phyloP scores from a whole-genome alignment of 2,113 vertebrate species.

The Melanotaenia duboulayi region DNA sequence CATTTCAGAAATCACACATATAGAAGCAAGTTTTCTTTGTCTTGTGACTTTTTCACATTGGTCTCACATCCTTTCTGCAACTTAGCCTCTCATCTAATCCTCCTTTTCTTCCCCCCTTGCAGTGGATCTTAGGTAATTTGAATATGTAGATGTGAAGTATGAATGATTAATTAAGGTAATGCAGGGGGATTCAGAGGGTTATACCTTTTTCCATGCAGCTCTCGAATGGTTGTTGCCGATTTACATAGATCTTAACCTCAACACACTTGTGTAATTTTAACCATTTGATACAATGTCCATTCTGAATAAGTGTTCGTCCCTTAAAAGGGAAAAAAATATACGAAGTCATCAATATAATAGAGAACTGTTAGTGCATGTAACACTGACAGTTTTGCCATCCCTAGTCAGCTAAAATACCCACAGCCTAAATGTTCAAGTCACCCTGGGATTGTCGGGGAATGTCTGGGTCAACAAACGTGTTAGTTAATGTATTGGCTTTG shows the following conservation, averaged over 20 bases:
- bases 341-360: slow-evolving; percentile 25
- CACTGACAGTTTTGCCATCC: slow-evolving; percentile 30
- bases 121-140: slow-evolving; percentile 62
- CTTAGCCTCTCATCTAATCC: slow-evolving; percentile 11
- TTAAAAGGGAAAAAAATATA: not conserved
- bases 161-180: slow-evolving; percentile 77
- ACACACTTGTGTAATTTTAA: slow-evolving; percentile 35
- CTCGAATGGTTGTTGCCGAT: slow-evolving; percentile 43
- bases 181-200: slow-evolving; percentile 45
- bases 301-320: slow-evolving; percentile 21
- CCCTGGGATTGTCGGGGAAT: slow-evolving; percentile 43
- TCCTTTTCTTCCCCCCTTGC: slow-evolving; percentile 29
- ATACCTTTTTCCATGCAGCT: slow-evolving; percentile 27
- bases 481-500: slow-evolving; percentile 72
- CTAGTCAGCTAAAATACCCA: slow-evolving; percentile 1
- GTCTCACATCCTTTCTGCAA: slow-evolving; percentile 6
- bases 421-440: slow-evolving; percentile 40
- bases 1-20: slow-evolving; percentile 6
- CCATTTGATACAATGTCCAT: slow-evolving; percentile 17
- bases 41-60: not conserved
- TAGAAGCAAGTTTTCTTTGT: not conserved
- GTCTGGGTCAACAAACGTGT: slow-evolving; percentile 62
- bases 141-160: slow-evolving; percentile 75
- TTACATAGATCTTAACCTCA: slow-evolving; percentile 71
- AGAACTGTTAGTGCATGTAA: slow-evolving; percentile 1